Evolutionary conservation across 2,797 vertebrate species (phyloP).

Genomic region (Rhynchotus rufescens): DNA sequence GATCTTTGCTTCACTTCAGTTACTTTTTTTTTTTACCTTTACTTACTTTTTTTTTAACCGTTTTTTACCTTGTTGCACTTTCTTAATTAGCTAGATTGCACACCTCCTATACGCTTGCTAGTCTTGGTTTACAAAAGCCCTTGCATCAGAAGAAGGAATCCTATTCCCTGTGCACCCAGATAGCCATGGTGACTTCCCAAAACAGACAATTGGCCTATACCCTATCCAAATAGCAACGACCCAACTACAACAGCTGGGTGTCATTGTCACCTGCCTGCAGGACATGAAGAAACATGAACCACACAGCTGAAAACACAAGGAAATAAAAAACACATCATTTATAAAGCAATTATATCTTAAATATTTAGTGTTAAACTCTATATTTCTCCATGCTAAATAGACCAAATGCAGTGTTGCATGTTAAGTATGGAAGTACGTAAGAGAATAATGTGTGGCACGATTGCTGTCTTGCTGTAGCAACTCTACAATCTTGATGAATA

Average conservation of each 20-base stretch:
- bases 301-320: neutral
- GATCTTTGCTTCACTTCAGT: neutral
- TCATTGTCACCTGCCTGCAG: neutral
- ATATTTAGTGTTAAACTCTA: neutral
- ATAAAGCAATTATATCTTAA: neutral
- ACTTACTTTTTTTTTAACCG: too few relatives aligned
- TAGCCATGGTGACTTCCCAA: neutral
- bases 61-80: neutral
- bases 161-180: neutral
- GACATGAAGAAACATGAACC: fast-evolving
- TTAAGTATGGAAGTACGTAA: neutral
- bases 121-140: neutral
- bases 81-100: neutral
- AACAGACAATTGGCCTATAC: fast-evolving
- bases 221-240: fast-evolving
- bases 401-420: fast-evolving
- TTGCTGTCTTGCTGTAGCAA: neutral
- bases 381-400: neutral
- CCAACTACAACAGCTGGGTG: fast-evolving
- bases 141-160: neutral
- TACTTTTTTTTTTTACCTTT: too few relatives aligned
- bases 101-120: neutral
- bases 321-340: neutral
- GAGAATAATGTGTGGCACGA: neutral
- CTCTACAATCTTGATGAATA: neutral